phyloP scores from a whole-genome alignment of 1,140 invertebrate genomes.

The Lucilia cuprina region DNA sequence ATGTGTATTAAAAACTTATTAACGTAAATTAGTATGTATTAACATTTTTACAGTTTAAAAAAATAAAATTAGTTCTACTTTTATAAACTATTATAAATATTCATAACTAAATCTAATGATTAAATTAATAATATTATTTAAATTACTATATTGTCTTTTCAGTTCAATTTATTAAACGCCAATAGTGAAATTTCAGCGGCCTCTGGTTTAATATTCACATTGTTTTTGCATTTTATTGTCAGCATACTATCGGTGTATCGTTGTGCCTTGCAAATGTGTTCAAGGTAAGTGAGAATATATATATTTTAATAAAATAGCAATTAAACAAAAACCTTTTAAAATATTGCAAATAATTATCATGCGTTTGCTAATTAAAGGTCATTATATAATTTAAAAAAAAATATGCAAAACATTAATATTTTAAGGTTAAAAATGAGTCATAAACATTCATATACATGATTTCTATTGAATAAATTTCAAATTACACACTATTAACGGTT shows the following conservation, averaged over 20 bases:
- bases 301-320: background rate
- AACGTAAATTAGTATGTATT: too few species aligned
- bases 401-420: too few species aligned
- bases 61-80: too few species aligned
- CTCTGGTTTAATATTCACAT: conserved; percentile 55
- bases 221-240: conserved; percentile 59
- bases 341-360: too few species aligned
- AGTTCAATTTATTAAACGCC: conserved; percentile 53
- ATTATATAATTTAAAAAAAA: too few species aligned
- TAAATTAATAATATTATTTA: background rate
- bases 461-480: too few species aligned
- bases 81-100: background rate
- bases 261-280: conserved; percentile 57
- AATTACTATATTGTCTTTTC: conserved; percentile 22
- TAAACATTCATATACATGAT: too few species aligned
- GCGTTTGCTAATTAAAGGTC: too few species aligned
- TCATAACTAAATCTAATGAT: background rate
- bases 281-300: conserved; percentile 51
- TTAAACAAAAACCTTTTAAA: background rate
- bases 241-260: conserved; percentile 60
- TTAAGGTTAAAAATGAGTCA: too few species aligned
- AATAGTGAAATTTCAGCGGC: conserved; percentile 57
- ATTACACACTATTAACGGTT: too few species aligned
- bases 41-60: too few species aligned
- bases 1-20: too few species aligned